Conservation (phyloP, 1,140 invertebrate genomes). For the Semibalanus balanoides region DNA sequence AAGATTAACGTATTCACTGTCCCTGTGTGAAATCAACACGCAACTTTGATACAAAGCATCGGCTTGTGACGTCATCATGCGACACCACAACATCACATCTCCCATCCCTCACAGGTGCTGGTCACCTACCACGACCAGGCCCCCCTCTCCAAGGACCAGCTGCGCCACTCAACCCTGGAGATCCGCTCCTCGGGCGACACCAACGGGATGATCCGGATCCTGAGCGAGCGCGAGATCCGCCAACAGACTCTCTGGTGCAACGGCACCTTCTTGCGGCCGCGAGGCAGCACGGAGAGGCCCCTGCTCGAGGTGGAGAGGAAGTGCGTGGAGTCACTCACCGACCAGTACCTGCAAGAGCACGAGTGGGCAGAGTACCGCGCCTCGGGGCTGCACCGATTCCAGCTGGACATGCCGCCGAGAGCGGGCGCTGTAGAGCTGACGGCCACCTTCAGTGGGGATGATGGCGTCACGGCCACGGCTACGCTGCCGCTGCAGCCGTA, state of each 20-base stretch:
- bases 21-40: too few relatives aligned
- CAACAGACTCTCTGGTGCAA: conserved; percentile 31
- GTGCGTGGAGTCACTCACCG: background rate
- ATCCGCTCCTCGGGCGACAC: conserved; percentile 8
- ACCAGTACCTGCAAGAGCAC: background rate
- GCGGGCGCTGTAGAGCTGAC: conserved; percentile 21
- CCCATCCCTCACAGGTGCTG: background rate
- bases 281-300: background rate
- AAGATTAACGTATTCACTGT: too few relatives aligned
- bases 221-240: conserved; percentile 26
- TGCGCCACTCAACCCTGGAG: conserved; percentile 6
- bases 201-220: background rate
- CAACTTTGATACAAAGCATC: too few relatives aligned
- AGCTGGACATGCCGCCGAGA: conserved; percentile 15
- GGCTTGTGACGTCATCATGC: too few relatives aligned
- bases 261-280: background rate
- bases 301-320: conserved; percentile 1
- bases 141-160: conserved; percentile 3
- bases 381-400: conserved; percentile 13
- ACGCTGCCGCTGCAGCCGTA: conserved; percentile 7
- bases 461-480: conserved; percentile 17
- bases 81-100: too few relatives aligned
- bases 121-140: conserved; percentile 17
- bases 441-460: conserved; percentile 26
- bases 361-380: conserved; percentile 13